Evolutionary conservation across 2,113 vertebrate species (phyloP).

Genomic region (Ictalurus furcatus): DNA sequence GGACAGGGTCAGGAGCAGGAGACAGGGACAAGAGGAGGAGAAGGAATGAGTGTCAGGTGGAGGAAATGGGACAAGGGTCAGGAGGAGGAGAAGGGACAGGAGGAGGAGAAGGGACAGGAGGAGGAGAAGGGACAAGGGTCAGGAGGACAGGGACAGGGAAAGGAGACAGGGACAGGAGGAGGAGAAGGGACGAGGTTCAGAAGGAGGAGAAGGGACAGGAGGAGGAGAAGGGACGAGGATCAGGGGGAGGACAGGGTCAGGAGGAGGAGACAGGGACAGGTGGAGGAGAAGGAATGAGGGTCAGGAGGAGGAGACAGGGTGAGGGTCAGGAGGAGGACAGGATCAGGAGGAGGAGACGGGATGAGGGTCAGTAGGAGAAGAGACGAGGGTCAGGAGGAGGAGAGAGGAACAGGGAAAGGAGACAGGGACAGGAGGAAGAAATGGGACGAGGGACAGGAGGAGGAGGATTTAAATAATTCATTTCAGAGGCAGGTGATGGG

Average conservation of each 20-base stretch:
- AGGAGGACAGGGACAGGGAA: constrained; percentile 64
- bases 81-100: constrained; percentile 74
- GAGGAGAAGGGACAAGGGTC: neutral
- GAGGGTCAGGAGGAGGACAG: constrained; percentile 31
- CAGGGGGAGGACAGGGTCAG: neutral
- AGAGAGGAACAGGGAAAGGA: neutral
- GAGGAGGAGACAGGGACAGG: constrained; percentile 14
- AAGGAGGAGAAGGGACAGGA: neutral
- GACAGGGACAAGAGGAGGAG: constrained; percentile 59
- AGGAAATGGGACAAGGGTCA: constrained; percentile 56
- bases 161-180: neutral
- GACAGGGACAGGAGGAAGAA: neutral
- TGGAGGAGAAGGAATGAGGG: neutral
- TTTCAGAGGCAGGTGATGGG: neutral
- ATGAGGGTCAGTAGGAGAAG: constrained; percentile 69
- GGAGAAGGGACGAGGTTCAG: constrained; percentile 12
- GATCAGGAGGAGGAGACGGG: constrained; percentile 47
- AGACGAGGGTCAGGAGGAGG: constrained; percentile 61
- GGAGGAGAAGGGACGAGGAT: neutral
- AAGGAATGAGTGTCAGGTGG: constrained; percentile 25
- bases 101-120: constrained; percentile 51
- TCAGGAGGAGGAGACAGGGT: constrained; percentile 35
- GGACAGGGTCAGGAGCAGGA: constrained; percentile 57
- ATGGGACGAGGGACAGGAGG: constrained; percentile 48
- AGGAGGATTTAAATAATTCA: neutral